Percentiles rank a stretch among this genome's conserved stretches.
Evolutionary conservation across 1,140 invertebrate genomes (phyloP).

Genomic region (Chrysoperla carnea): DNA sequence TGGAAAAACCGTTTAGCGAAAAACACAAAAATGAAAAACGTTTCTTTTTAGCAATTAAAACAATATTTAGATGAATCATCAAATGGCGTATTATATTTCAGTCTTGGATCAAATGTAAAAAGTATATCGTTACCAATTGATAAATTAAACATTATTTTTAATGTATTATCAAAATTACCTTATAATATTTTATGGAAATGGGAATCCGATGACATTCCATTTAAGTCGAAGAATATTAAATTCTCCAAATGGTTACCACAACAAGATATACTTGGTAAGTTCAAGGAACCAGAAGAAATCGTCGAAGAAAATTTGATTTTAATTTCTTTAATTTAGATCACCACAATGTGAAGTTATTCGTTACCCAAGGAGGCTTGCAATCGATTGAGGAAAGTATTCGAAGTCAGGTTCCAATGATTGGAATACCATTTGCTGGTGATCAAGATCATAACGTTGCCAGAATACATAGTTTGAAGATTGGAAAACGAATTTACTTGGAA

Average conservation of each 20-base stretch:
- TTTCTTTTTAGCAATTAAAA: constrained; percentile 13
- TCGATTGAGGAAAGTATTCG: constrained; percentile 36
- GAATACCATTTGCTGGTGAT: constrained; percentile 21
- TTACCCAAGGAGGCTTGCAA: constrained; percentile 40
- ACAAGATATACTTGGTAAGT: constrained; percentile 20
- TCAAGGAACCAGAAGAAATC: background rate
- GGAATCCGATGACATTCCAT: constrained; percentile 7
- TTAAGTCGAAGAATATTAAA: constrained; percentile 7
- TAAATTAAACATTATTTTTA: constrained; percentile 6
- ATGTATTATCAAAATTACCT: constrained; percentile 11
- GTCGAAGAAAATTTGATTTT: background rate
- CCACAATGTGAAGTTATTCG: constrained; percentile 33
- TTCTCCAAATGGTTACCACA: constrained; percentile 31
- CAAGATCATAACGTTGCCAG: constrained; percentile 10
- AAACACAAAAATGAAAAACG: too few species aligned
- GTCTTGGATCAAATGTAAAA: constrained; percentile 17
- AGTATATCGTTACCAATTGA: constrained; percentile 8
- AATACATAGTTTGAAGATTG: too few species aligned
- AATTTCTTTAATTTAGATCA: constrained; percentile 20
- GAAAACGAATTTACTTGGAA: too few species aligned
- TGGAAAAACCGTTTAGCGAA: too few species aligned
- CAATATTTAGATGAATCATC: constrained; percentile 11
- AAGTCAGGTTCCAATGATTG: constrained; percentile 33
- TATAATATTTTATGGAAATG: constrained; percentile 23
- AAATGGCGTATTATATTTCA: constrained; percentile 18